phyloP scores from a whole-genome alignment of 2,888 invertebrate species.

The Apamea crenata region DNA sequence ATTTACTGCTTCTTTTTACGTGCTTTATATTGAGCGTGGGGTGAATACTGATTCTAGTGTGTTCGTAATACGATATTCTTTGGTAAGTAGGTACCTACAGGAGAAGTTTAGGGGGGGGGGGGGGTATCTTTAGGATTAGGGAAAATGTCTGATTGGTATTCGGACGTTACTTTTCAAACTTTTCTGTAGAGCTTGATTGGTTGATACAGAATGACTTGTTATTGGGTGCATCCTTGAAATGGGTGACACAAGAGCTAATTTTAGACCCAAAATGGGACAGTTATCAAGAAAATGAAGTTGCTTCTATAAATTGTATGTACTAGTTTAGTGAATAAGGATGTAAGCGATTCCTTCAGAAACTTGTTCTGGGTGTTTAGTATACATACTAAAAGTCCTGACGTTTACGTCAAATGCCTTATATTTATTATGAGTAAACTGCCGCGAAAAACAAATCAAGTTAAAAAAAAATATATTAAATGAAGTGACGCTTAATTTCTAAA shows the following conservation, averaged over 20 bases:
- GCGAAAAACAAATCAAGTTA: no score
- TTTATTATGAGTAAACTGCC: no score
- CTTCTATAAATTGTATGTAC: no score
- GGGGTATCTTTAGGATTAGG: background rate
- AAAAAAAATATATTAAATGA: no score
- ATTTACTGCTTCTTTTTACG: slow-evolving; percentile 47
- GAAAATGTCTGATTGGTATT: slow-evolving; percentile 4
- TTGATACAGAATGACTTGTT: background rate
- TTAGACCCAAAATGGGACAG: background rate
- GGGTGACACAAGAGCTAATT: no score
- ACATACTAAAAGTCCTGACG: no score
- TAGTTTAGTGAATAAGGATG: no score
- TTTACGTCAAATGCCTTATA: no score
- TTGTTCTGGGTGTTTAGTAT: no score
- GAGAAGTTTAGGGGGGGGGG: slow-evolving; percentile 11
- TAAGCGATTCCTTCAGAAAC: no score
- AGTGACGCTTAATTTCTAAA: no score
- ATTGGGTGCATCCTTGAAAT: background rate
- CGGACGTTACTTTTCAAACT: background rate
- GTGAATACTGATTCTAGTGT: slow-evolving; percentile 58
- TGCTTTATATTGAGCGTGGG: slow-evolving; percentile 50
- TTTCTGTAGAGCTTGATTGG: background rate
- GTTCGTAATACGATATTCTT: slow-evolving; percentile 36
- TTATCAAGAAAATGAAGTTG: background rate
- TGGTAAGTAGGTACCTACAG: slow-evolving; percentile 2